A percentile compares a stretch with the other conserved stretches of the same genome.
phyloP scores from a whole-genome alignment of 2,113 vertebrate genomes.

The Lichenostomus cassidix region DNA sequence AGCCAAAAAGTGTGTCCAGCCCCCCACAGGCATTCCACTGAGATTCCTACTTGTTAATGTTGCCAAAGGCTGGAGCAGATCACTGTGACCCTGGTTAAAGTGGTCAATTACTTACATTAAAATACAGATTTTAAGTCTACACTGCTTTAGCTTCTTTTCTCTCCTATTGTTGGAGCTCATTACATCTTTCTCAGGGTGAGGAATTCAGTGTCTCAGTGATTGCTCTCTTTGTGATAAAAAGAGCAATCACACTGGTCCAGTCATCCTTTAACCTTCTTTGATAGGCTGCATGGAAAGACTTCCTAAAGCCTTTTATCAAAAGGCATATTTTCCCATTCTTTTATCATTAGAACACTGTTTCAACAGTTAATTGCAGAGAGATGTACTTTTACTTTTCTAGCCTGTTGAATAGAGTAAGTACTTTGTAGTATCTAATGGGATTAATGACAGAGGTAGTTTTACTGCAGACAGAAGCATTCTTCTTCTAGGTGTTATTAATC shows the following conservation, averaged over 20 bases:
- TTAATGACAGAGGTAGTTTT: background rate
- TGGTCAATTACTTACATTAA: background rate
- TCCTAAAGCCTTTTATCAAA: background rate
- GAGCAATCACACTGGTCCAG: background rate
- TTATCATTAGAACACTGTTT: background rate
- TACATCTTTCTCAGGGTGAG: background rate
- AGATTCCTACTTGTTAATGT: background rate
- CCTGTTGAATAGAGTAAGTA: background rate
- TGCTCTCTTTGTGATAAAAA: background rate
- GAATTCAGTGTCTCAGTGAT: background rate
- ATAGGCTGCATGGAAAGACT: background rate
- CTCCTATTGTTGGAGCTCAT: background rate
- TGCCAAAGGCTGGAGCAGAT: background rate
- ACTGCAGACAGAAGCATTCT: background rate
- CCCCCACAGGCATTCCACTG: fast-evolving
- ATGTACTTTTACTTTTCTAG: background rate
- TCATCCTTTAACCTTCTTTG: background rate
- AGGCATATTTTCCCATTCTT: background rate
- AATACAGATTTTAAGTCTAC: fast-evolving
- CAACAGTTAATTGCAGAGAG: slow-evolving; percentile 6
- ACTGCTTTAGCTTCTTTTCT: background rate
- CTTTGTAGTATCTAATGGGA: background rate
- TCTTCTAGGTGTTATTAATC: background rate
- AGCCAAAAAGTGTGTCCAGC: background rate
- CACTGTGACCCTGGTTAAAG: background rate